Percentiles rank a stretch among this genome's conserved stretches.
phyloP scores from a whole-genome alignment of 2,797 vertebrate species.

The Mormyrus hasselquistii region DNA sequence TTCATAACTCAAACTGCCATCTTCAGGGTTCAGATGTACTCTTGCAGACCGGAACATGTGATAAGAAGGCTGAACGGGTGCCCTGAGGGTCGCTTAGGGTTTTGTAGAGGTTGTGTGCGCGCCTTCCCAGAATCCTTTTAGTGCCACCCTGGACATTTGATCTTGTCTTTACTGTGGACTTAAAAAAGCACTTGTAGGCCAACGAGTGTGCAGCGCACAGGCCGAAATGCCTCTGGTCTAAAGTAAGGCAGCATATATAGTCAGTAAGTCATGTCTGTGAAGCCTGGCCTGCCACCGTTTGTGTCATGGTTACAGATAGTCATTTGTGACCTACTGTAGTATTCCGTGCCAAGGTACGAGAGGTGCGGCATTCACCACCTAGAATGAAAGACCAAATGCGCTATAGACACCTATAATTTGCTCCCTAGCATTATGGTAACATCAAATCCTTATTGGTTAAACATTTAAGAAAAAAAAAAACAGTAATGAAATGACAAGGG shows the following conservation, averaged over 20 bases:
- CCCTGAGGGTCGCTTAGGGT: neutral
- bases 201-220: slow-evolving; percentile 35
- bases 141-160: neutral
- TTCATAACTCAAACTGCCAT: slow-evolving; percentile 19
- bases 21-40: slow-evolving; percentile 16
- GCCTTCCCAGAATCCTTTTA: neutral
- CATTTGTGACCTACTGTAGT: slow-evolving; percentile 31
- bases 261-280: neutral
- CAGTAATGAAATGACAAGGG: slow-evolving; percentile 24
- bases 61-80: neutral
- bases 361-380: neutral
- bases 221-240: slow-evolving; percentile 29
- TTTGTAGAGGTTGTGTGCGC: neutral
- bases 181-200: slow-evolving; percentile 42
- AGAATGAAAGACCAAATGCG: neutral
- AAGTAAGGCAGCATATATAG: slow-evolving; percentile 27
- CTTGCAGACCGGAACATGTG: neutral
- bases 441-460: neutral
- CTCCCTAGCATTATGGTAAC: neutral
- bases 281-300: slow-evolving; percentile 4
- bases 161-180: slow-evolving; percentile 24
- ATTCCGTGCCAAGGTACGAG: slow-evolving; percentile 27
- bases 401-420: neutral
- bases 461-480: neutral
- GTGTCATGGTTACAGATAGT: slow-evolving; percentile 12